These are phyloP conservation scores for Drosophila bocqueti DNA, from an alignment of 1,140 invertebrate species.

Conservation along the genomic window DNA sequence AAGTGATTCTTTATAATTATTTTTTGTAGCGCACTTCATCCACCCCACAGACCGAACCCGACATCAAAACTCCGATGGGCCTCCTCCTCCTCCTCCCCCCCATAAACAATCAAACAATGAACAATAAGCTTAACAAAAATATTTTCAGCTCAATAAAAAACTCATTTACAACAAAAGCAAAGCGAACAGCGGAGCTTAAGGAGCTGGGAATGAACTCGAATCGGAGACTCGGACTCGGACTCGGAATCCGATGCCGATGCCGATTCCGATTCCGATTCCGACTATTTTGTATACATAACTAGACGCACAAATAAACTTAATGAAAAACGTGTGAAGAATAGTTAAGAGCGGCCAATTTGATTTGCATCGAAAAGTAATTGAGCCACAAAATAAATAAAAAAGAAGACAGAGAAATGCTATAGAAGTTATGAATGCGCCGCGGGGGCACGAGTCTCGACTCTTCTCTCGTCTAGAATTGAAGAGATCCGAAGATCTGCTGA, in stretches of 20 bases:
- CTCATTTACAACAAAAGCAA: conserved; percentile 65
- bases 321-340: conserved; percentile 84
- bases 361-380: conserved; percentile 85
- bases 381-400: conserved; percentile 51
- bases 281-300: conserved; percentile 35
- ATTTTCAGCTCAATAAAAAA: conserved; percentile 74
- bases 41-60: not conserved
- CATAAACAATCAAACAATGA: conserved; percentile 70
- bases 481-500: conserved; percentile 5
- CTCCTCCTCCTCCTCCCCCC: conserved; percentile 9
- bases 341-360: conserved; percentile 82
- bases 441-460: conserved; percentile 64
- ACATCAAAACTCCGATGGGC: not conserved
- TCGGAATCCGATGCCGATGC: conserved; percentile 2
- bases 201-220: conserved; percentile 24
- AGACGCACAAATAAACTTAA: conserved; percentile 57
- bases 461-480: not conserved
- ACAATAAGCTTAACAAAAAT: conserved; percentile 76
- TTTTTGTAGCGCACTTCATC: not conserved
- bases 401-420: conserved; percentile 25
- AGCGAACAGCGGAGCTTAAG: conserved; percentile 12
- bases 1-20: no score
- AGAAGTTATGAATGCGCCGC: conserved; percentile 68
- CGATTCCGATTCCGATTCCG: not conserved
- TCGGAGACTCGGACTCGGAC: conserved; percentile 1